A percentile compares a stretch with the other conserved stretches of the same genome.
Conservation (phyloP, 2,888 invertebrate species). For the Phragmatobia fuliginosa region DNA sequence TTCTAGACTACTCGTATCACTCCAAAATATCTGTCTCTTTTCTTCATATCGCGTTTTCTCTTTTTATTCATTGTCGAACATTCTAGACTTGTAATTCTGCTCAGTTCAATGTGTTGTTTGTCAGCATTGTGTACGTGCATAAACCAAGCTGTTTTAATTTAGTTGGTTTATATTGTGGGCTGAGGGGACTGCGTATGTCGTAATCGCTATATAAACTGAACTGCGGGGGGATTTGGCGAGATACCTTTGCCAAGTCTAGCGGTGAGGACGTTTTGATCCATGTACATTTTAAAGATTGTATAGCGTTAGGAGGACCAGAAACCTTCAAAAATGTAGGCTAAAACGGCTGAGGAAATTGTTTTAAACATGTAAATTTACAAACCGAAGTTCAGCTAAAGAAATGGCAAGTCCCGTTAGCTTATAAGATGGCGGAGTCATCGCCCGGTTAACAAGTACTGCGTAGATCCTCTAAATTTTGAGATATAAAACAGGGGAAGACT, state of each 20-base stretch:
- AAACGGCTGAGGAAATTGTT: slow-evolving; percentile 48
- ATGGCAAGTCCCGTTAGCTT: slow-evolving; percentile 60
- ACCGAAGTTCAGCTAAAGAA: slow-evolving; percentile 54
- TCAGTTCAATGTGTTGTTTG: slow-evolving; percentile 27
- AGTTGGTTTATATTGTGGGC: slow-evolving; percentile 40
- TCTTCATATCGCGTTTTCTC: slow-evolving; percentile 45
- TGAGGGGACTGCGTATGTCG: slow-evolving; percentile 40
- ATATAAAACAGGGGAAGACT: slow-evolving; percentile 51
- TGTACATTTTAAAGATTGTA: slow-evolving; percentile 54
- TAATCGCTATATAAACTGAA: slow-evolving; percentile 60
- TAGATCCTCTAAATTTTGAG: slow-evolving; percentile 58
- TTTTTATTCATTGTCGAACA: slow-evolving; percentile 47
- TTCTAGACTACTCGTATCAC: slow-evolving; percentile 43
- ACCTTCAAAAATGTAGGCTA: slow-evolving; percentile 60
- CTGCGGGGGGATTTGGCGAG: slow-evolving; percentile 44
- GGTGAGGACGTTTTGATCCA: slow-evolving; percentile 59
- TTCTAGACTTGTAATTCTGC: slow-evolving; percentile 64
- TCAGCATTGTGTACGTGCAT: neutral
- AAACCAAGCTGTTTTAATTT: slow-evolving; percentile 29
- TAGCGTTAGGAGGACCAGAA: slow-evolving; percentile 55
- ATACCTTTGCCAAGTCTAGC: slow-evolving; percentile 66
- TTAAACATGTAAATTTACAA: slow-evolving; percentile 57
- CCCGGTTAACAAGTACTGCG: slow-evolving; percentile 70
- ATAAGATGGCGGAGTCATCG: slow-evolving; percentile 77
- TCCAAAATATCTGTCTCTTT: slow-evolving; percentile 26